phyloP scores from a whole-genome alignment of 2,113 vertebrate genomes.

The Rhegmatorhina hoffmannsi region DNA sequence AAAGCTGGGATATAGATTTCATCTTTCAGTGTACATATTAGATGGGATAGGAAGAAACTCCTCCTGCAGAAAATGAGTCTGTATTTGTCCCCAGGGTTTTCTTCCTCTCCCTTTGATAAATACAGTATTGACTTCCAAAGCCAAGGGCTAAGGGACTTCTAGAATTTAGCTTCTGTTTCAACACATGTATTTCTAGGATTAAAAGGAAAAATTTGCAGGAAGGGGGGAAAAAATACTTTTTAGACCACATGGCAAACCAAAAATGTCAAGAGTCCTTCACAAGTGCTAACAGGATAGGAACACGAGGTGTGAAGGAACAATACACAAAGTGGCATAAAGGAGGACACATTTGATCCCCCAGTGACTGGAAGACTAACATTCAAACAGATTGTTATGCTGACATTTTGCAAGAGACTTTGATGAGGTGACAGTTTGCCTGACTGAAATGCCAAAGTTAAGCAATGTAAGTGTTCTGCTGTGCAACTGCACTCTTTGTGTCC shows the following conservation, averaged over 20 bases:
- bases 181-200: not conserved
- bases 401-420: slow-evolving; percentile 43
- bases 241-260: not conserved
- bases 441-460: not conserved
- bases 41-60: not conserved
- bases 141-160: not conserved
- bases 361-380: slow-evolving; percentile 24
- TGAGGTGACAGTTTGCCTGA: slow-evolving; percentile 33
- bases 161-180: not conserved
- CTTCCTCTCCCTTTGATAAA: not conserved
- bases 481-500: not conserved
- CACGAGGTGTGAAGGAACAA: not conserved
- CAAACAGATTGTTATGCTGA: not conserved
- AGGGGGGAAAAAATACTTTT: not conserved
- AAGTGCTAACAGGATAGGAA: slow-evolving; percentile 8
- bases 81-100: not conserved
- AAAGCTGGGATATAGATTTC: not conserved
- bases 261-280: slow-evolving; percentile 10
- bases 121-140: not conserved
- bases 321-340: not conserved
- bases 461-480: not conserved
- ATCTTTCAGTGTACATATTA: not conserved
- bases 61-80: not conserved
- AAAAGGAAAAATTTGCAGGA: not conserved
- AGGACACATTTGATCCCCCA: slow-evolving; percentile 25